Evolutionary conservation across 1,140 invertebrate genomes (phyloP).

Genomic region (Globodera rostochiensis): DNA sequence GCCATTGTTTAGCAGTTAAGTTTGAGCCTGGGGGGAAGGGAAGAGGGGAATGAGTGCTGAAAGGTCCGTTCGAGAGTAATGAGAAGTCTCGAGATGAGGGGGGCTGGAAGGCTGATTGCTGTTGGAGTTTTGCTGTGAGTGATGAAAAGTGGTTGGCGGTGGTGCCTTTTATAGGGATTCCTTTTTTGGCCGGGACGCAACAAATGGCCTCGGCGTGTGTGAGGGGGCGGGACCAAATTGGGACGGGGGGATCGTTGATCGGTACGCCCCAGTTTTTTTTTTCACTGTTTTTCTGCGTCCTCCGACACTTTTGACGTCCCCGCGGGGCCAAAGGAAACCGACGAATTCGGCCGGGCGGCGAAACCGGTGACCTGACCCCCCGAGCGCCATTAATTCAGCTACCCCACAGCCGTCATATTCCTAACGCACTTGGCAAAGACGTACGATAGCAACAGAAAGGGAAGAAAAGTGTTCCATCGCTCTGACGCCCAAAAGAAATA

Average conservation of each 20-base stretch:
- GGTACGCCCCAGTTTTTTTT: neutral
- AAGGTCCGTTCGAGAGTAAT: neutral
- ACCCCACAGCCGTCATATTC: neutral
- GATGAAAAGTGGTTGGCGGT: neutral
- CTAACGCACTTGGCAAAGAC: too few relatives aligned
- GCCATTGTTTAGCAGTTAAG: conserved; percentile 7
- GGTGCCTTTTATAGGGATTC: neutral
- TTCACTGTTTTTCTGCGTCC: neutral
- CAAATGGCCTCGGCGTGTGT: neutral
- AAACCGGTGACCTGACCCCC: neutral
- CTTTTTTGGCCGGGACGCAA: neutral
- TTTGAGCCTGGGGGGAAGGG: neutral
- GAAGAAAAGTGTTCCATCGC: too few relatives aligned
- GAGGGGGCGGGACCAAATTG: neutral
- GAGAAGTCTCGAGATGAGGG: neutral
- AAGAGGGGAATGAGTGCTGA: neutral
- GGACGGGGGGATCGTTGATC: neutral
- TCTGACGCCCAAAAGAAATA: too few relatives aligned
- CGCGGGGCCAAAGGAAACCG: neutral
- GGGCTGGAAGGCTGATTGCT: neutral
- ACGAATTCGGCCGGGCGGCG: neutral
- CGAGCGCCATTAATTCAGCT: too few relatives aligned
- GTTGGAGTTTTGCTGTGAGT: conserved; percentile 1
- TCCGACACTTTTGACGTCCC: neutral
- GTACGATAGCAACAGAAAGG: too few relatives aligned